Conservation (phyloP, 2,888 invertebrate species). For the Microplitis deprimator region DNA sequence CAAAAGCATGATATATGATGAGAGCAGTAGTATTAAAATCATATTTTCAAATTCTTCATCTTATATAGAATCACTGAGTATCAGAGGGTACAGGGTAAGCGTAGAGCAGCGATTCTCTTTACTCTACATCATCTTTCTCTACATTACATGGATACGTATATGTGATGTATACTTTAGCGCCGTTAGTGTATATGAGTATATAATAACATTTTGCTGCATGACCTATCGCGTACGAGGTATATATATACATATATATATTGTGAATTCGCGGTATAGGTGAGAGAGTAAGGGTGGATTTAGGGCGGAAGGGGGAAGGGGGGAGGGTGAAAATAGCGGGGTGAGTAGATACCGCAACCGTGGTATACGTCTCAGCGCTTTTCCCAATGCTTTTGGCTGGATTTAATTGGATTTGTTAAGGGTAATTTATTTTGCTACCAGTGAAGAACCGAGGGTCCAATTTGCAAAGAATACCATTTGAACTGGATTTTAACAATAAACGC, state of each 20-base stretch:
- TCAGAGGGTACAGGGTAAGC: neutral
- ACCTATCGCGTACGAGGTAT: neutral
- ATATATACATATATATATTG: neutral
- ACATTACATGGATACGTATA: neutral
- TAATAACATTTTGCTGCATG: neutral
- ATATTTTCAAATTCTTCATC: conserved; percentile 65
- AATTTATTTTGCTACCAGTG: conserved; percentile 54
- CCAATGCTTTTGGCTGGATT: conserved; percentile 53
- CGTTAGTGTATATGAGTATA: neutral
- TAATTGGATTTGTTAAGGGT: conserved; percentile 62
- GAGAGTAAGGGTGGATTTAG: neutral
- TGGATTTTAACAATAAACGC: neutral
- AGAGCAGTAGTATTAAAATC: conserved; percentile 68
- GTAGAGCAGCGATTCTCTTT: conserved; percentile 14
- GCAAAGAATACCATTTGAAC: conserved; percentile 31
- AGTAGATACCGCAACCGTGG: conserved; percentile 22
- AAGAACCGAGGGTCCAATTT: conserved; percentile 42
- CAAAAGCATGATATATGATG: conserved; percentile 70
- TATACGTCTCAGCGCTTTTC: conserved; percentile 44
- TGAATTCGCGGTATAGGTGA: neutral
- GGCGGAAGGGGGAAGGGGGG: neutral
- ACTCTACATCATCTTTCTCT: neutral
- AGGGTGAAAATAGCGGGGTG: conserved; percentile 46
- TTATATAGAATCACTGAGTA: conserved; percentile 6
- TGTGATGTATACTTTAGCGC: neutral